Evolutionary conservation across 2,797 vertebrate genomes (phyloP).

Genomic region (Diplodus sargus): DNA sequence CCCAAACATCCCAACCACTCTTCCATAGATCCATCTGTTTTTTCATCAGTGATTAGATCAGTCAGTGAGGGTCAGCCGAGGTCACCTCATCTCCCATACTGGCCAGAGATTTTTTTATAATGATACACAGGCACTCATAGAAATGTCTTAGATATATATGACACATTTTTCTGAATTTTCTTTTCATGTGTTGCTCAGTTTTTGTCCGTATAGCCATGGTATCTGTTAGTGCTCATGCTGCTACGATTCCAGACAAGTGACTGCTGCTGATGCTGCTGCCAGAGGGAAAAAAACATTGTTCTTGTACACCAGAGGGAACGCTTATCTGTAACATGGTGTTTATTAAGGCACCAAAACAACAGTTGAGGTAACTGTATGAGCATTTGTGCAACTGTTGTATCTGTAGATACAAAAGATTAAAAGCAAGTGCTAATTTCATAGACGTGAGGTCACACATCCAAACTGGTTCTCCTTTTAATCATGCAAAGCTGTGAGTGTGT

Average conservation of each 20-base stretch:
- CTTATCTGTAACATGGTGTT: constrained; percentile 10
- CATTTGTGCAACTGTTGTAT: neutral
- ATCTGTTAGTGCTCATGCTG: constrained; percentile 3
- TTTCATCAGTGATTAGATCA: neutral
- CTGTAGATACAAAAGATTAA: constrained; percentile 30
- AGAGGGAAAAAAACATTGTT: constrained; percentile 14
- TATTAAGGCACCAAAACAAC: constrained; percentile 21
- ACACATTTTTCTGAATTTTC: neutral
- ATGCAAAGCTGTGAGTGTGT: constrained; percentile 14
- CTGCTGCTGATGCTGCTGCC: constrained; percentile 8
- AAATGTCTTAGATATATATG: neutral
- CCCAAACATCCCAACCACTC: neutral
- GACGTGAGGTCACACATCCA: constrained; percentile 52
- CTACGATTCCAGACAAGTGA: constrained; percentile 21
- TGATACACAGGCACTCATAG: neutral
- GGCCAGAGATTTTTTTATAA: neutral
- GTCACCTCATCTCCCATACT: neutral
- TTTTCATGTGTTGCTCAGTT: neutral
- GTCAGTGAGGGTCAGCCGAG: neutral
- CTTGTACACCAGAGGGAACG: neutral
- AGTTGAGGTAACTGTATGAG: constrained; percentile 13
- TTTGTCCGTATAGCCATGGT: neutral
- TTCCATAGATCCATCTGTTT: neutral
- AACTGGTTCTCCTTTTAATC: constrained; percentile 30
- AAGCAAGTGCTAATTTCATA: constrained; percentile 50